These are phyloP conservation scores for Rhinogobio ventralis DNA, from an alignment of 2,797 vertebrate genomes.

Conservation along the genomic window DNA sequence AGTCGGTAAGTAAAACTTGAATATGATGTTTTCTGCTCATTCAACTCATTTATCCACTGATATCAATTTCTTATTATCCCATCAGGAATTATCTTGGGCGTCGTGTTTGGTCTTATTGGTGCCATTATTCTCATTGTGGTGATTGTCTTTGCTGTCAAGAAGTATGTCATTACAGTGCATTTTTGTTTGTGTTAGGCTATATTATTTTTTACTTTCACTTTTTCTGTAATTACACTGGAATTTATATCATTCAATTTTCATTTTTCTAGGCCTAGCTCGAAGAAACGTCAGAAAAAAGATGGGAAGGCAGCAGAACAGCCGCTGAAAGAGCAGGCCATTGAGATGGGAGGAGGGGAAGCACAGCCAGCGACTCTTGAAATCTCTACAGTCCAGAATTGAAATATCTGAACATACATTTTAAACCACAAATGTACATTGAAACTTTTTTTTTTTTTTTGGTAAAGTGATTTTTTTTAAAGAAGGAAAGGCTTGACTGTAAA, in stretches of 20 bases:
- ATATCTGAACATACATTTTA: background rate
- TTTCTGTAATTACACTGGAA: background rate
- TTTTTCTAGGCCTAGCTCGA: constrained; percentile 65
- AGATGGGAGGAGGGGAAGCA: constrained; percentile 57
- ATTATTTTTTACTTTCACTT: background rate
- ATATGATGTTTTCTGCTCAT: background rate
- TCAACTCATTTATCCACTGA: background rate
- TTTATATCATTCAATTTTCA: constrained; percentile 12
- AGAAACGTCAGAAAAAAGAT: constrained; percentile 61
- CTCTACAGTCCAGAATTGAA: background rate
- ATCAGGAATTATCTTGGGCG: constrained; percentile 75
- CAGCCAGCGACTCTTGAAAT: constrained; percentile 8
- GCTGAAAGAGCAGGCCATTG: constrained; percentile 64
- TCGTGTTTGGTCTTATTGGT: constrained; percentile 68
- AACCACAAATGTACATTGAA: constrained; percentile 13
- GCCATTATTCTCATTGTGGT: constrained; percentile 63
- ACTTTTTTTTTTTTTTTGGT: background rate
- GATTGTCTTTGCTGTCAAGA: constrained; percentile 68
- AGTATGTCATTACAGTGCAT: constrained; percentile 59
- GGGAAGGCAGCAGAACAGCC: constrained; percentile 38
- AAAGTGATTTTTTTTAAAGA: background rate
- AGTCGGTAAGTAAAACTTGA: constrained; percentile 67
- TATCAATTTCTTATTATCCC: background rate
- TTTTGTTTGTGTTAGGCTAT: background rate
- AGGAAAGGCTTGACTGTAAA: background rate